A percentile compares a stretch with the other conserved stretches of the same genome.
phyloP scores from a whole-genome alignment of 1,140 invertebrate species.

The Drosophila equinoxialis region DNA sequence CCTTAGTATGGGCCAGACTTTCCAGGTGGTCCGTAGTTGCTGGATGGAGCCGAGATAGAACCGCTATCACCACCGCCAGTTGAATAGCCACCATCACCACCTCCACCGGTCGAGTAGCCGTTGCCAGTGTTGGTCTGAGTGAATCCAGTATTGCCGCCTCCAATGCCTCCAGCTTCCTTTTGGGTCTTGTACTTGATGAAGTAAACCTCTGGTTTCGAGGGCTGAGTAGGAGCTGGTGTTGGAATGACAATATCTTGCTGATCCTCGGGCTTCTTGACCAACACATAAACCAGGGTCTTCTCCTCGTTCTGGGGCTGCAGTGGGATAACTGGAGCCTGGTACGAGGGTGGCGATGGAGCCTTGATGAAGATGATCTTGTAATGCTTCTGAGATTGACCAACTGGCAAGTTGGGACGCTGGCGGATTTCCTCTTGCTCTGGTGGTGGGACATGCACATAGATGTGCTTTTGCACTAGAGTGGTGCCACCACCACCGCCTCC shows the following conservation, averaged over 20 bases:
- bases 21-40: constrained; percentile 87
- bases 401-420: constrained; percentile 84
- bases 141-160: constrained; percentile 60
- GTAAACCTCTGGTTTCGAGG: constrained; percentile 93
- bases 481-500: constrained; percentile 84
- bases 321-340: constrained; percentile 89
- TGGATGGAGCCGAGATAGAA: constrained; percentile 84
- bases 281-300: constrained; percentile 94
- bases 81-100: constrained; percentile 56
- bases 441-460: constrained; percentile 91
- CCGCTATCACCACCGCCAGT: constrained; percentile 78
- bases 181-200: constrained; percentile 94
- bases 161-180: constrained; percentile 84
- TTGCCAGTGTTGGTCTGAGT: constrained; percentile 80
- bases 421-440: constrained; percentile 88
- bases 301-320: constrained; percentile 91
- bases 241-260: constrained; percentile 90
- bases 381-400: constrained; percentile 89
- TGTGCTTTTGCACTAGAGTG: constrained; percentile 89
- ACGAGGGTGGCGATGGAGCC: constrained; percentile 90
- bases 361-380: constrained; percentile 96
- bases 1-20: constrained; percentile 82
- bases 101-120: constrained; percentile 80
- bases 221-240: constrained; percentile 89
- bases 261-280: constrained; percentile 93